These are phyloP conservation scores for Dryas iulia DNA, from an alignment of 1,140 invertebrate species.

Conservation along the genomic window DNA sequence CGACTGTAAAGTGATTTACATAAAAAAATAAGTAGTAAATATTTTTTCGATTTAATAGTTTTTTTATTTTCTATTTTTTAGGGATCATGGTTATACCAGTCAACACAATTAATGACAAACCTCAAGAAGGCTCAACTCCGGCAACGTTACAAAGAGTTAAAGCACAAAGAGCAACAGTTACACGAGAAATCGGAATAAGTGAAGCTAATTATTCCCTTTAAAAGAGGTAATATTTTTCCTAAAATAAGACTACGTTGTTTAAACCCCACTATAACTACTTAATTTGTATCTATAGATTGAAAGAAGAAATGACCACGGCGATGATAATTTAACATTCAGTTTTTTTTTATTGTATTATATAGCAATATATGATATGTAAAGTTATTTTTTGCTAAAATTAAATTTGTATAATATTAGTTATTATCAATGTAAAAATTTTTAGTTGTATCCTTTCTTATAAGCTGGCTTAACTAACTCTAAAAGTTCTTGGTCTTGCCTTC, in stretches of 20 bases:
- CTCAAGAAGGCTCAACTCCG: constrained; percentile 89
- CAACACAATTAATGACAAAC: constrained; percentile 91
- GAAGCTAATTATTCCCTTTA: neutral
- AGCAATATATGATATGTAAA: neutral
- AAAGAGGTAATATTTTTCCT: neutral
- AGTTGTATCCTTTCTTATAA: neutral
- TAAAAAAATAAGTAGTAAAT: neutral
- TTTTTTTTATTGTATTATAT: neutral
- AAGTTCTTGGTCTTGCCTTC: neutral
- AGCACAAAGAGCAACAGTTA: constrained; percentile 56
- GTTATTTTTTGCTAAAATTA: neutral
- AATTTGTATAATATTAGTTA: neutral
- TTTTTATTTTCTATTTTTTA: constrained; percentile 61
- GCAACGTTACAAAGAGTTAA: constrained; percentile 78
- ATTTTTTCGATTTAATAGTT: neutral
- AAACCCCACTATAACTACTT: neutral
- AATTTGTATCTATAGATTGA: neutral
- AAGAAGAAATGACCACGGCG: neutral
- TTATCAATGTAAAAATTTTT: neutral
- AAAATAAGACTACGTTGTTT: neutral
- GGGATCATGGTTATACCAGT: constrained; percentile 93
- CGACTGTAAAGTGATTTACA: no score
- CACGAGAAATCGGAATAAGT: constrained; percentile 57
- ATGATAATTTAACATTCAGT: neutral
- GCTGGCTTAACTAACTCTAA: neutral